These are phyloP conservation scores for Sinella curviseta DNA, from an alignment of 1,140 invertebrate species.

Conservation along the genomic window DNA sequence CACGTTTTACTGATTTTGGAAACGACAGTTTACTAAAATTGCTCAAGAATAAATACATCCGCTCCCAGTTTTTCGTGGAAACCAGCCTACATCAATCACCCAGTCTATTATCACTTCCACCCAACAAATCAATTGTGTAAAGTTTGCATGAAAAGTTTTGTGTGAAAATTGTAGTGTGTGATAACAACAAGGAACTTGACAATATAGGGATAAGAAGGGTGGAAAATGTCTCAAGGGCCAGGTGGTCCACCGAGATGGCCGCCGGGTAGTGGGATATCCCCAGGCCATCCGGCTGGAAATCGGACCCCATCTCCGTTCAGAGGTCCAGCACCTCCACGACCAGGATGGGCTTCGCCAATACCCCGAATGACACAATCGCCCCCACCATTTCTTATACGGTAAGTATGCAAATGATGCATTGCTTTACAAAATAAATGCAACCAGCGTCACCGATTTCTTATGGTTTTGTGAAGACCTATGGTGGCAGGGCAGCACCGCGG, in stretches of 20 bases:
- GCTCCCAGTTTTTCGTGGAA: too few species aligned
- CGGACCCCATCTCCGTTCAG: slow-evolving; percentile 33
- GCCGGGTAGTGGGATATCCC: slow-evolving; percentile 31
- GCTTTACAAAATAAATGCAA: background rate
- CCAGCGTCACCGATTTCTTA: too few species aligned
- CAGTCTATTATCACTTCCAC: too few species aligned
- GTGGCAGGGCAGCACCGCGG: slow-evolving; percentile 29
- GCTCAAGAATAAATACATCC: too few species aligned
- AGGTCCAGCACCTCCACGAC: slow-evolving; percentile 32
- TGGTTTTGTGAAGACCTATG: slow-evolving; percentile 31
- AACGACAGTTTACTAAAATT: too few species aligned
- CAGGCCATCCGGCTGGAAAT: background rate
- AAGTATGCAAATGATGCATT: background rate
- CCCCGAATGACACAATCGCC: slow-evolving; percentile 43
- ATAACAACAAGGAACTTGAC: too few species aligned
- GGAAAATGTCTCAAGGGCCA: slow-evolving; percentile 4
- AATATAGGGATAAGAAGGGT: too few species aligned
- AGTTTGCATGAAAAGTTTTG: too few species aligned
- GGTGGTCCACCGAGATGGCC: slow-evolving; percentile 31
- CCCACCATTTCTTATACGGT: slow-evolving; percentile 46
- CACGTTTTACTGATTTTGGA: too few species aligned
- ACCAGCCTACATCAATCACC: too few species aligned
- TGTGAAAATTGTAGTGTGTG: too few species aligned
- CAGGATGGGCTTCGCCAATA: slow-evolving; percentile 42
- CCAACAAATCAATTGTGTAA: too few species aligned